These are phyloP conservation scores for Drosophila parthenogenetica DNA, from an alignment of 2,888 invertebrate genomes.

Conservation along the genomic window DNA sequence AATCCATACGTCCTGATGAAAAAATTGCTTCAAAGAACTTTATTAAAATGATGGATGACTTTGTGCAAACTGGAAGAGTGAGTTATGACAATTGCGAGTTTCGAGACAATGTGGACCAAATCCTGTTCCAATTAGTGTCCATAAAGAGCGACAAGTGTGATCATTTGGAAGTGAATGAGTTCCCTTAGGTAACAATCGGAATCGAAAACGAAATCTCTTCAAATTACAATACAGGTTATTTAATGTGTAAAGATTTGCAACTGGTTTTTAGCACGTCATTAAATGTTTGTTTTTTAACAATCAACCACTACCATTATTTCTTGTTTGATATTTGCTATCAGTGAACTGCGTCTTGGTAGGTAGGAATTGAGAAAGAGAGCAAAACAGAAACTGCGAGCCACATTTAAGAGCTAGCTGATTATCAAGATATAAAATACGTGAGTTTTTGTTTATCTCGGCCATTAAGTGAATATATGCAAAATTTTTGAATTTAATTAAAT, in stretches of 20 bases:
- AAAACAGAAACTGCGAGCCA: no score
- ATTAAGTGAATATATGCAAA: no score
- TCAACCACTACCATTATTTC: not conserved
- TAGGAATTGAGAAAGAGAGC: no score
- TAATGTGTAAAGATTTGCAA: not conserved
- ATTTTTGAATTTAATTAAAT: no score
- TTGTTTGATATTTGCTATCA: not conserved
- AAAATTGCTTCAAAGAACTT: constrained; percentile 61
- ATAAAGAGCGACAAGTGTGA: constrained; percentile 62
- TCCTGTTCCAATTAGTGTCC: constrained; percentile 50
- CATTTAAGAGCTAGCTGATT: no score
- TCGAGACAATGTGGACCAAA: constrained; percentile 55
- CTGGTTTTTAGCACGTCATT: not conserved
- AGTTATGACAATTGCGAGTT: constrained; percentile 70
- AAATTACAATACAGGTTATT: not conserved
- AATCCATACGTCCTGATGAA: constrained; percentile 47
- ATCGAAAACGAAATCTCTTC: not conserved
- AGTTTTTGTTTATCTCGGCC: no score
- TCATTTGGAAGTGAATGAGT: constrained; percentile 26
- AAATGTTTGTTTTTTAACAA: not conserved
- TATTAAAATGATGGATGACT: constrained; percentile 73
- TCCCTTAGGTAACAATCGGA: not conserved
- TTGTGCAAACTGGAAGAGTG: constrained; percentile 47
- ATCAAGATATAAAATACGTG: no score
- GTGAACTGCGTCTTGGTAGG: not conserved